A percentile compares a stretch with the other conserved stretches of the same genome.
phyloP scores from a whole-genome alignment of 1,140 invertebrate genomes.

The Lucilia cuprina region DNA sequence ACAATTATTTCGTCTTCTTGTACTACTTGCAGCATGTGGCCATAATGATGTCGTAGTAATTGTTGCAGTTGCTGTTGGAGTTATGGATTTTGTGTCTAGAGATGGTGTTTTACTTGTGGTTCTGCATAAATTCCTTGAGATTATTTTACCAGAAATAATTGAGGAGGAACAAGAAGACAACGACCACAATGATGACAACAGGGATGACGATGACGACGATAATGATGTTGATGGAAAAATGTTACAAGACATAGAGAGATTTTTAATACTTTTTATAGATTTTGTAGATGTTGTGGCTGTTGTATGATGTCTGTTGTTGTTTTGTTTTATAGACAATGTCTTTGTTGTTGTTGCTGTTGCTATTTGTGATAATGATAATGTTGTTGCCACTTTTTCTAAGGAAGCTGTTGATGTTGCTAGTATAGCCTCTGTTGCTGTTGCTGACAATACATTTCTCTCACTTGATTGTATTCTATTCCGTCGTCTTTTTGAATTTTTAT shows the following conservation, averaged over 20 bases:
- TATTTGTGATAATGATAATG: neutral
- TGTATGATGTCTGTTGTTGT: neutral
- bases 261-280: constrained; percentile 27
- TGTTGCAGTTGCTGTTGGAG: neutral
- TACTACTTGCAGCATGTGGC: neutral
- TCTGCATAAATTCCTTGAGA: constrained; percentile 3
- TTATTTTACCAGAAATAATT: neutral
- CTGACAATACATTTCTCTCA: neutral
- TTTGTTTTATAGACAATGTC: neutral
- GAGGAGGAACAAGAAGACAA: neutral
- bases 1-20: neutral
- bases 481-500: constrained; percentile 15
- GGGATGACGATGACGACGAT: neutral
- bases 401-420: neutral
- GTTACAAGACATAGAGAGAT: neutral
- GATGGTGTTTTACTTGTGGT: neutral
- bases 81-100: neutral
- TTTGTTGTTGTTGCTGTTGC: neutral
- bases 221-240: neutral
- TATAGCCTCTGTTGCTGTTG: neutral
- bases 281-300: constrained; percentile 2
- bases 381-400: neutral
- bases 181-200: neutral
- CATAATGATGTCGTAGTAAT: neutral
- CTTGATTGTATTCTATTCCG: neutral